These are phyloP conservation scores for Eciton burchellii DNA, from an alignment of 1,140 invertebrate species.

Conservation along the genomic window DNA sequence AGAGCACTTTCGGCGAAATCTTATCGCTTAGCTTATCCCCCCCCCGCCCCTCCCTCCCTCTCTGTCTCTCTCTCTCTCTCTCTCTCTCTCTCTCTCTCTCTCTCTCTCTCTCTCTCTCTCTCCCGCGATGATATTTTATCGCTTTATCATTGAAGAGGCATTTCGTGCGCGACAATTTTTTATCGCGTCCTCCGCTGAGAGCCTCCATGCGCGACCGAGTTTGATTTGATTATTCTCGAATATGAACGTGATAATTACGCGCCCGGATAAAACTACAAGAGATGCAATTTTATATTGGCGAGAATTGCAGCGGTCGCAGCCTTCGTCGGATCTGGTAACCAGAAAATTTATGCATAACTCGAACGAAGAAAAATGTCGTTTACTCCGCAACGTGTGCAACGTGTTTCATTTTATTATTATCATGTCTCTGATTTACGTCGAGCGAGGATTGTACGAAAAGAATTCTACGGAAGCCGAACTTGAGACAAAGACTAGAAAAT, in stretches of 20 bases:
- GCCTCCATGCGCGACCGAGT: not conserved
- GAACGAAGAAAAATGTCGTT: not conserved
- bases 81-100: too few relatives aligned
- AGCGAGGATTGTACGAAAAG: too few relatives aligned
- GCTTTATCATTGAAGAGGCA: constrained; percentile 23
- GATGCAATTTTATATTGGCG: not conserved
- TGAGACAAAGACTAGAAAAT: not conserved
- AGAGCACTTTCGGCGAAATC: constrained; percentile 3
- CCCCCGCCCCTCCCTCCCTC: too few relatives aligned
- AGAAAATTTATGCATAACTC: not conserved
- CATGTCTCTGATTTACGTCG: too few relatives aligned
- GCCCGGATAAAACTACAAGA: not conserved
- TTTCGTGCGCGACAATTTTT: constrained; percentile 1
- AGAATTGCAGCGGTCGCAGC: too few relatives aligned
- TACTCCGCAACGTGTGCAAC: too few relatives aligned
- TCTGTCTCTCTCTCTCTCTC: too few relatives aligned
- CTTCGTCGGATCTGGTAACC: not conserved
- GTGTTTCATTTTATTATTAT: too few relatives aligned
- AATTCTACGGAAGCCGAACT: too few relatives aligned
- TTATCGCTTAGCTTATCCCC: constrained; percentile 34
- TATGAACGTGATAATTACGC: not conserved
- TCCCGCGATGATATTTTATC: constrained; percentile 32
- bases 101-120: too few relatives aligned
- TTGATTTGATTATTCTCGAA: constrained; percentile 16
- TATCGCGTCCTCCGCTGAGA: not conserved